phyloP scores from a whole-genome alignment of 92 coral and sea anemone species.

The Zoanthus sociatus region DNA sequence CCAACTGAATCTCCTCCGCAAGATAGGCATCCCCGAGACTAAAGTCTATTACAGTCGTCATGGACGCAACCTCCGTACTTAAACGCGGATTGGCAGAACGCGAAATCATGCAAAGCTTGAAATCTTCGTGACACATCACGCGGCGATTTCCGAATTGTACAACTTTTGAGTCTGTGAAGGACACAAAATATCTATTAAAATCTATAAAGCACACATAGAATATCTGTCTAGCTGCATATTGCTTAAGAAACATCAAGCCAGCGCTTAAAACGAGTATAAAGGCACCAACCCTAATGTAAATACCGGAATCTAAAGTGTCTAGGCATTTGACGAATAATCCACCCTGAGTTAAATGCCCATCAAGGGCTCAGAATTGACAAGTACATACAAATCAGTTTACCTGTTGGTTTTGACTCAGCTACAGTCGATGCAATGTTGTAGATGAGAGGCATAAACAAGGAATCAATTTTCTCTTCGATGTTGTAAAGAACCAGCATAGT shows the following conservation, averaged over 20 bases:
- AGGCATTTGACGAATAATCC: too few species aligned
- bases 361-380: too few species aligned
- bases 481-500: conserved; percentile 88
- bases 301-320: too few species aligned
- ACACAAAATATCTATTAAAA: too few species aligned
- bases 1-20: conserved; percentile 89
- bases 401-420: conserved; percentile 74
- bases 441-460: conserved; percentile 93
- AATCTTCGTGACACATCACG: conserved; percentile 92
- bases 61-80: conserved; percentile 93
- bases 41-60: conserved; percentile 92
- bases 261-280: too few species aligned
- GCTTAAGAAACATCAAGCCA: too few species aligned
- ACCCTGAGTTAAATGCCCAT: too few species aligned
- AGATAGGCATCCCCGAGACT: conserved; percentile 85
- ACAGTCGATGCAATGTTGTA: conserved; percentile 88
- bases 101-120: conserved; percentile 88
- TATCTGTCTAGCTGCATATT: too few species aligned
- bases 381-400: conserved; percentile 46
- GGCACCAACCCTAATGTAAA: too few species aligned
- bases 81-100: conserved; percentile 85
- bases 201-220: too few species aligned
- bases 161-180: conserved; percentile 28
- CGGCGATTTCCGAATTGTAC: conserved; percentile 95
- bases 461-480: conserved; percentile 84